Conservation (phyloP, 2,113 vertebrate species). For the Rattus norvegicus region GRCr8 NC_086020.1:11834501-11835000, state of each 20-base stretch:
- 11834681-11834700: constrained; percentile 45
- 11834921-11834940: constrained; percentile 78
- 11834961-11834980: constrained; percentile 78
- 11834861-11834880: constrained; percentile 83
- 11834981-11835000: constrained; percentile 79
- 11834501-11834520: constrained; percentile 47
- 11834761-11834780: constrained; percentile 70
- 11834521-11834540: background rate
- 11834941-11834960: constrained; percentile 75
- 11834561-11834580: constrained; percentile 59
- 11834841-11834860: constrained; percentile 83
- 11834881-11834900: constrained; percentile 85
- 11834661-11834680: constrained; percentile 74
- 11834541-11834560: constrained; percentile 57
- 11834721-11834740: constrained; percentile 70
- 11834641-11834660: constrained; percentile 61
- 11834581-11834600: constrained; percentile 51
- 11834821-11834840: constrained; percentile 81
- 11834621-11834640: constrained; percentile 21
- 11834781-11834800: constrained; percentile 81
- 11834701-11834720: constrained; percentile 81
- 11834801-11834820: constrained; percentile 82
- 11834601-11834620: background rate
- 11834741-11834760: constrained; percentile 68
- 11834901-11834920: constrained; percentile 82